phyloP scores from a whole-genome alignment of 2,888 invertebrate species.

The Ormia ochracea region DNA sequence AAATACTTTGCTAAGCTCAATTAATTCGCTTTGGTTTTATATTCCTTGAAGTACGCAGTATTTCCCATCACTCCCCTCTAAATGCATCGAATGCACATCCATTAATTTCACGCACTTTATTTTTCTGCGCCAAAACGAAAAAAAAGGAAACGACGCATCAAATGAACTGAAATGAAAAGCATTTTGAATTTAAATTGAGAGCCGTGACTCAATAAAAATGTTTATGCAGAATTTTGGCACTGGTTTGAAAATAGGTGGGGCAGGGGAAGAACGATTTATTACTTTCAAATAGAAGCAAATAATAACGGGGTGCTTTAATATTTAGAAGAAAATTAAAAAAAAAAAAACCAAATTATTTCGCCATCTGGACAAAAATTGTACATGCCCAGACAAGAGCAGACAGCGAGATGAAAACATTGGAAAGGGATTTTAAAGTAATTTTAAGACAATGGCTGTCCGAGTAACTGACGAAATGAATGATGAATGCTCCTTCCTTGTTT shows the following conservation, averaged over 20 bases:
- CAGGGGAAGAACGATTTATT: slow-evolving; percentile 14
- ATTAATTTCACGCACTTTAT: slow-evolving; percentile 43
- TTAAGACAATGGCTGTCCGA: slow-evolving; percentile 2
- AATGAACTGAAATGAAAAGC: background rate
- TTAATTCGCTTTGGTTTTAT: background rate
- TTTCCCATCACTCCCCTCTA: background rate
- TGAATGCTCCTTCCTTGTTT: background rate
- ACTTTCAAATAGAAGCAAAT: background rate
- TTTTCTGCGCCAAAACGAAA: background rate
- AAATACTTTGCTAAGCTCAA: background rate
- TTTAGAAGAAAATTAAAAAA: slow-evolving; percentile 17
- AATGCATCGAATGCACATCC: slow-evolving; percentile 7
- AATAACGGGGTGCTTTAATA: slow-evolving; percentile 33
- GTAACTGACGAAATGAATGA: slow-evolving; percentile 6
- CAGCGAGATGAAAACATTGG: background rate
- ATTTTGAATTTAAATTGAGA: slow-evolving; percentile 68
- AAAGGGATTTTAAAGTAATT: slow-evolving; percentile 41
- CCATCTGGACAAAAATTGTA: slow-evolving; percentile 43
- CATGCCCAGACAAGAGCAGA: background rate
- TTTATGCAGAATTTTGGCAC: slow-evolving; percentile 17
- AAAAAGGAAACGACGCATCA: background rate
- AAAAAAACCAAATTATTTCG: background rate
- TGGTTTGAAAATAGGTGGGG: background rate
- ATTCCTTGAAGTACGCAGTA: background rate
- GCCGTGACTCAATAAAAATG: slow-evolving; percentile 61